These are phyloP conservation scores for Drosophila nr. medialis DNA, from an alignment of 2,888 invertebrate species.

Conservation along the genomic window DNA sequence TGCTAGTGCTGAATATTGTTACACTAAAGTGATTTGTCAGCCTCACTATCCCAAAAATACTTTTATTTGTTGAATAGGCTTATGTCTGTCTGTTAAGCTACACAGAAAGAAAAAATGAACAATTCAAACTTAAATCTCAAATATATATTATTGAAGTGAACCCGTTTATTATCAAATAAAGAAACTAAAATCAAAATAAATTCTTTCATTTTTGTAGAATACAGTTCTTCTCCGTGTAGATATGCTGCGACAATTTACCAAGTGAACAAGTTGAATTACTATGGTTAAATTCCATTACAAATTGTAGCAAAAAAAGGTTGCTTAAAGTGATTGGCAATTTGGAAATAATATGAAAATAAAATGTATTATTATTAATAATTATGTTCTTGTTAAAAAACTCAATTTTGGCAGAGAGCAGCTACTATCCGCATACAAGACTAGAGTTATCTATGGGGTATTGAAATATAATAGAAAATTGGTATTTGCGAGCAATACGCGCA, in stretches of 20 bases:
- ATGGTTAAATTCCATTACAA: neutral
- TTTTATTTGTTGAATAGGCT: neutral
- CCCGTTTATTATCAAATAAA: neutral
- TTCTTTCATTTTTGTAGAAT: neutral
- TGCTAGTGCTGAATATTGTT: neutral
- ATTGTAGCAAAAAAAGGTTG: neutral
- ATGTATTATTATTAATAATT: neutral
- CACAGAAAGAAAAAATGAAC: neutral
- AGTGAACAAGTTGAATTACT: neutral
- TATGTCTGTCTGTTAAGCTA: neutral
- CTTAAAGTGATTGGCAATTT: neutral
- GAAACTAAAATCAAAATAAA: neutral
- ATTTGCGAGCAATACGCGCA: neutral
- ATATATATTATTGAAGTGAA: neutral
- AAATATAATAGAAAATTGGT: neutral
- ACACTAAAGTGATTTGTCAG: neutral
- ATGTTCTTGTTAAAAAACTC: neutral
- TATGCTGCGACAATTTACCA: neutral
- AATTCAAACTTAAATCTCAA: neutral
- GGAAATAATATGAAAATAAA: neutral
- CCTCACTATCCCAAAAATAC: neutral
- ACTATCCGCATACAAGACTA: neutral
- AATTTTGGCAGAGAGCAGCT: neutral
- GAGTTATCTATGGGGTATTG: neutral
- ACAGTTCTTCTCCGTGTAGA: neutral